A percentile compares a stretch with the other conserved stretches of the same genome.
Conservation (phyloP, 2,113 vertebrate genomes). For the Pan troglodytes region DNA sequence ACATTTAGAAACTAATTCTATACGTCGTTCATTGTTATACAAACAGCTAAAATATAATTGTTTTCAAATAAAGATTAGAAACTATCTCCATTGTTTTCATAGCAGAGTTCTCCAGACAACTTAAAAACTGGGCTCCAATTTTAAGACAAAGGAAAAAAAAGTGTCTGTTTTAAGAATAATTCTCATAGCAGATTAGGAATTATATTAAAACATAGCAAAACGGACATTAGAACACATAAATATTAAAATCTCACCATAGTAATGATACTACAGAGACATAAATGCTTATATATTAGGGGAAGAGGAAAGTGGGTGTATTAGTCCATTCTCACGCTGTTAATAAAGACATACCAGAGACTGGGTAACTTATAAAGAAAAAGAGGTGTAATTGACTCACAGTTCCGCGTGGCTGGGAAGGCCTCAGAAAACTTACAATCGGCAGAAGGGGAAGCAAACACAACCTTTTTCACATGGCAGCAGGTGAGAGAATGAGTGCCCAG, state of each 20-base stretch:
- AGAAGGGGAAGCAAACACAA: too few species aligned
- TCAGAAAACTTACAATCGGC: too few species aligned
- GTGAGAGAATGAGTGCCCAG: too few species aligned
- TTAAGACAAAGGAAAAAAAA: constrained; percentile 8
- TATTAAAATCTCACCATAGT: background rate
- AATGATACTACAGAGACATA: background rate
- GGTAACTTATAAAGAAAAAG: too few species aligned
- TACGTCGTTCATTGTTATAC: background rate
- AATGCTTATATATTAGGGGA: background rate
- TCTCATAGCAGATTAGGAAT: background rate
- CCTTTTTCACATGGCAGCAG: too few species aligned
- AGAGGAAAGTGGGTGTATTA: too few species aligned
- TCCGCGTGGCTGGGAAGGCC: too few species aligned
- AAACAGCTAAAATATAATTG: background rate
- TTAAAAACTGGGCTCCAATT: background rate
- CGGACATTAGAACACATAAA: background rate
- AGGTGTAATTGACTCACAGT: too few species aligned
- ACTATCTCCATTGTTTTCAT: background rate
- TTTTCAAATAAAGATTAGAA: background rate
- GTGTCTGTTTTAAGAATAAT: background rate
- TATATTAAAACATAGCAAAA: constrained; percentile 10
- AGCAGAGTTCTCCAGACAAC: background rate
- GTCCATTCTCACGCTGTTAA: too few species aligned
- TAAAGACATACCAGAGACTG: too few species aligned
- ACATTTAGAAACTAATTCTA: background rate